Evolutionary conservation across 2,113 vertebrate species (phyloP).

Genomic region (Pao palembangensis): DNA sequence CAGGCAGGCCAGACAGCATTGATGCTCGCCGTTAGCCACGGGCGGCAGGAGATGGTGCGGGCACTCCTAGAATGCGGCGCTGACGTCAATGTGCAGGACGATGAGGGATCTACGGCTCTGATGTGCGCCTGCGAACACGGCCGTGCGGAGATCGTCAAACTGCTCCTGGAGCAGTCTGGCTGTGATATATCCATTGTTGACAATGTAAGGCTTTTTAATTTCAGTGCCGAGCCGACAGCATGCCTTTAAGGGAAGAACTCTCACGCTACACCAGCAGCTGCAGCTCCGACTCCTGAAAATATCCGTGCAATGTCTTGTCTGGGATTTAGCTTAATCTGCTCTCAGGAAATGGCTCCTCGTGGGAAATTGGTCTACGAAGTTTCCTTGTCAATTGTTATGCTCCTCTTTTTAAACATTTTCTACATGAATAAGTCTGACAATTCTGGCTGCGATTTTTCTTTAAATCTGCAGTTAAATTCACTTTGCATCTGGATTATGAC

Average conservation of each 20-base stretch:
- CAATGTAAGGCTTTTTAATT: conserved; percentile 75
- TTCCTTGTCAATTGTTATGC: conserved; percentile 24
- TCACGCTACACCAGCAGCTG: neutral
- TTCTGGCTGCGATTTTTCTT: neutral
- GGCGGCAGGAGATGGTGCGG: conserved; percentile 88
- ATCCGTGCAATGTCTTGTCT: conserved; percentile 30
- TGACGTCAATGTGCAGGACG: conserved; percentile 85
- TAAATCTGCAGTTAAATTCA: conserved; percentile 23
- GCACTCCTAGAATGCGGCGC: conserved; percentile 84
- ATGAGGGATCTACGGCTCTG: conserved; percentile 91
- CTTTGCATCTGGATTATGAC: conserved; percentile 34
- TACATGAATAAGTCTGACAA: neutral
- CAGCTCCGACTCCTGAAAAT: conserved; percentile 14
- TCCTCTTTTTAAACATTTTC: conserved; percentile 1
- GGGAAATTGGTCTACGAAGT: conserved; percentile 22
- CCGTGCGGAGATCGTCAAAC: conserved; percentile 81
- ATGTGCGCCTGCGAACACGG: conserved; percentile 96
- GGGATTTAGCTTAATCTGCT: conserved; percentile 45
- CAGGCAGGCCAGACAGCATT: conserved; percentile 92
- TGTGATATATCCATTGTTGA: conserved; percentile 85
- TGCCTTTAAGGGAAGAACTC: neutral
- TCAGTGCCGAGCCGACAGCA: neutral
- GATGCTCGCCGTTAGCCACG: conserved; percentile 92
- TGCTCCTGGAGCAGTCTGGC: conserved; percentile 84
- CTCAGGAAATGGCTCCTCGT: conserved; percentile 51